phyloP scores from a whole-genome alignment of 2,888 invertebrate genomes.

The Dascillus cervinus region DNA sequence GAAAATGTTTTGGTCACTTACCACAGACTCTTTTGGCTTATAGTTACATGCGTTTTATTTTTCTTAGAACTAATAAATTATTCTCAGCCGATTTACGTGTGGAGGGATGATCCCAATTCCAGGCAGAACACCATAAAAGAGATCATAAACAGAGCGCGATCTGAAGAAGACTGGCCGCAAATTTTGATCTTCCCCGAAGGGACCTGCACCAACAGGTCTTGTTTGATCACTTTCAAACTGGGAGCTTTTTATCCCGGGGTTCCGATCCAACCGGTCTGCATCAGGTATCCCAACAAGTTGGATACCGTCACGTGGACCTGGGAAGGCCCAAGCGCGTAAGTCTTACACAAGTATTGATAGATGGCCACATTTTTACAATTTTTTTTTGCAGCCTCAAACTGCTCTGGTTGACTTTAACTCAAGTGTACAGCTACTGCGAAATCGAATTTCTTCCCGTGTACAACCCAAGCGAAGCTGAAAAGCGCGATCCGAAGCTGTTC shows the following conservation, averaged over 20 bases:
- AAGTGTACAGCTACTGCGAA: constrained; percentile 80
- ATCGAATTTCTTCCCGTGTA: constrained; percentile 92
- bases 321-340: constrained; percentile 92
- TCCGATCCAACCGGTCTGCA: constrained; percentile 89
- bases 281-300: constrained; percentile 81
- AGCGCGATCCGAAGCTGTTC: constrained; percentile 77
- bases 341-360: constrained; percentile 24
- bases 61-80: constrained; percentile 78
- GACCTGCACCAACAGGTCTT: constrained; percentile 90
- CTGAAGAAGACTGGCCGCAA: constrained; percentile 85
- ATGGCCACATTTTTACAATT: constrained; percentile 2
- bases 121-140: constrained; percentile 84
- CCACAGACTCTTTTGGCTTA: not conserved
- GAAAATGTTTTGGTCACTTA: constrained; percentile 18
- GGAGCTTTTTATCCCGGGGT: constrained; percentile 95
- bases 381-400: constrained; percentile 59
- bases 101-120: constrained; percentile 88
- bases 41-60: not conserved
- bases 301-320: constrained; percentile 92
- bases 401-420: constrained; percentile 82
- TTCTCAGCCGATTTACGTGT: constrained; percentile 92
- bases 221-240: constrained; percentile 81
- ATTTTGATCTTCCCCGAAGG: constrained; percentile 94
- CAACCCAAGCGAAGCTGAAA: constrained; percentile 78
- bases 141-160: constrained; percentile 77